Evolutionary conservation across 2,888 invertebrate genomes (phyloP), one percentile per base, ranked within the genome.

Genomic region (Abrostola tripartita): DNA sequence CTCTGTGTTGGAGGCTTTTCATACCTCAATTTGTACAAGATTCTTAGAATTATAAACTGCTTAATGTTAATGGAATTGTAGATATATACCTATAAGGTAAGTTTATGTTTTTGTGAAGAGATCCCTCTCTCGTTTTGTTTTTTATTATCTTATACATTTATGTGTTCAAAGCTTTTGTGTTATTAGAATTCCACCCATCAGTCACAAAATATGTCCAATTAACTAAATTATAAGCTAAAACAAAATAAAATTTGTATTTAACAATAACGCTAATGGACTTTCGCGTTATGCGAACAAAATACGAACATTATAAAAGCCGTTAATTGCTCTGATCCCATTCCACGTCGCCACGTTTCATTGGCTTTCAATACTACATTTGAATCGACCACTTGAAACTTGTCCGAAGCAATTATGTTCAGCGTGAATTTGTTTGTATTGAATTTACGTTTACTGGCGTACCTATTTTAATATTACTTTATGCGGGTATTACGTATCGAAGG

Each of bases 331-430:
- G 68, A 72, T 64, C 65, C 53, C 61, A 76, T 72, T 75, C 69
- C 51, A 52, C 61, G 56, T 70, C 59, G 65, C 49, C 51, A 54
- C 73, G 74, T 79, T 73, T 74, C 76, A 76, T 72, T 71, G 79
- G 65, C 69, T 79, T 71, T 75, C 76, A 77, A 80, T 81, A 79
- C 76, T 69, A 52, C 37, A 74, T 78, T 75, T 72, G 65, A 72
- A 69, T 78, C 67, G 68, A 60, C 63, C 61, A 71, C 66, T 82
- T 70, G 70, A 58, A 71, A 64, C 64, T 61, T 75, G 76, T 62
- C 61, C 10, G 50, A 24, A 58, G 52, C 54, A 37, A 59, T 73
- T 67, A 64, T 71, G 51, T 62, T 71, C 38, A 54, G 51, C 52
- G 56, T 57, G 53, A 74, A 78, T 74, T 78, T 76, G 61, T 64